Conservation (phyloP, 2,888 invertebrate genomes). For the Atrina japonica region DNA sequence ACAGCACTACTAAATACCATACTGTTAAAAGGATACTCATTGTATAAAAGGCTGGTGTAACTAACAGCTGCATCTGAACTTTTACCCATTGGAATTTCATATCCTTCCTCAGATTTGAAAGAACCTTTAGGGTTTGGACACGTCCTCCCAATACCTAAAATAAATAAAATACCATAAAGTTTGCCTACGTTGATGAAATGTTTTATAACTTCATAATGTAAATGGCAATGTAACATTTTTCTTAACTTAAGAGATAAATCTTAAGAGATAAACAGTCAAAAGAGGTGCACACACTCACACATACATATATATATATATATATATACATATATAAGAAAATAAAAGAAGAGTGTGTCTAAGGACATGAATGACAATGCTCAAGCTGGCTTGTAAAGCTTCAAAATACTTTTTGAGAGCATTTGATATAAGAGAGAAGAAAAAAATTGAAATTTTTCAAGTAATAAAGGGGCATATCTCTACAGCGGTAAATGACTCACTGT, state of each 20-base stretch:
- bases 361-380: too few species aligned
- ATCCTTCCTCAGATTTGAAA: conserved; percentile 85
- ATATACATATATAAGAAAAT: too few species aligned
- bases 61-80: conserved; percentile 56
- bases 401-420: too few species aligned
- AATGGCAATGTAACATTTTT: conserved; percentile 5
- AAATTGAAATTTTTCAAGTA: too few species aligned
- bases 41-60: conserved; percentile 88
- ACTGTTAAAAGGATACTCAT: conserved; percentile 90
- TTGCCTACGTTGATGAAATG: neutral
- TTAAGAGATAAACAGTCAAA: neutral
- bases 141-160: conserved; percentile 87
- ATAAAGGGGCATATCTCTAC: too few species aligned
- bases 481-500: too few species aligned
- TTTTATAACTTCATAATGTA: too few species aligned
- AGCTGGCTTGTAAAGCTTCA: too few species aligned
- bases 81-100: conserved; percentile 80
- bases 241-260: too few species aligned
- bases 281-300: neutral
- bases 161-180: conserved; percentile 3
- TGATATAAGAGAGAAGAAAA: too few species aligned
- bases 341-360: too few species aligned
- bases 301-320: too few species aligned
- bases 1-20: neutral
- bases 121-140: conserved; percentile 88